A percentile compares a stretch with the other conserved stretches of the same genome.
Conservation (phyloP, 2,888 invertebrate species). For the Ligdia adustata region DNA sequence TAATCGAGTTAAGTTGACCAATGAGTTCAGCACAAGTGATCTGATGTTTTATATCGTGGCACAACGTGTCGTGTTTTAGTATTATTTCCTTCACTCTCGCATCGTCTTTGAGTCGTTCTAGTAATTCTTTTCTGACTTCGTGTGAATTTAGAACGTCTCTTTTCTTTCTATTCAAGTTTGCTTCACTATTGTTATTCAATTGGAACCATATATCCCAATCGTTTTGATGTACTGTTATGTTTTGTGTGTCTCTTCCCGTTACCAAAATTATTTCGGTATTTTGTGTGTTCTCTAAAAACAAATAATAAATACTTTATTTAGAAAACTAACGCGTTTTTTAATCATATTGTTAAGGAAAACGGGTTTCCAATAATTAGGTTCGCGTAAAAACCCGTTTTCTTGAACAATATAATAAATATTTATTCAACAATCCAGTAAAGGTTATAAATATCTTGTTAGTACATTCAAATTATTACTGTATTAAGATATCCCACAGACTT, state of each 20-base stretch:
- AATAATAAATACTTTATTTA: not conserved
- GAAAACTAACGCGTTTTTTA: not conserved
- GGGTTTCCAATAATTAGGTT: not conserved
- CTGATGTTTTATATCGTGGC: constrained; percentile 55
- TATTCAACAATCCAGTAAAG: no score
- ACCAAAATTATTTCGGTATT: constrained; percentile 62
- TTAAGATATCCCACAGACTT: no score
- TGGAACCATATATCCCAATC: constrained; percentile 54
- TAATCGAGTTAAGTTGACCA: constrained; percentile 51
- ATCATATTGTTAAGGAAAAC: no score
- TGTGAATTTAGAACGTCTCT: constrained; percentile 39
- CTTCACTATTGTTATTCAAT: constrained; percentile 48
- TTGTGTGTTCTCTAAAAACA: constrained; percentile 42
- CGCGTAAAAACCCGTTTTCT: not conserved
- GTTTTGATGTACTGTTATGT: constrained; percentile 50
- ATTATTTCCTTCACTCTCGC: constrained; percentile 62
- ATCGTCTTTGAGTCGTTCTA: constrained; percentile 48
- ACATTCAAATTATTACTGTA: no score
- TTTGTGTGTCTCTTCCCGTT: constrained; percentile 51
- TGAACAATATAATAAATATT: not conserved
- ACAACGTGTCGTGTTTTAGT: constrained; percentile 57
- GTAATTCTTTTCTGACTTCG: constrained; percentile 28
- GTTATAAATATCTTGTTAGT: no score
- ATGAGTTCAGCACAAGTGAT: constrained; percentile 64
- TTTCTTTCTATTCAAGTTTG: constrained; percentile 41